Evolutionary conservation across 2,888 invertebrate species (phyloP), one percentile per base, ranked within the genome.

Genomic region (Mongoloraphidia duomilia): DNA sequence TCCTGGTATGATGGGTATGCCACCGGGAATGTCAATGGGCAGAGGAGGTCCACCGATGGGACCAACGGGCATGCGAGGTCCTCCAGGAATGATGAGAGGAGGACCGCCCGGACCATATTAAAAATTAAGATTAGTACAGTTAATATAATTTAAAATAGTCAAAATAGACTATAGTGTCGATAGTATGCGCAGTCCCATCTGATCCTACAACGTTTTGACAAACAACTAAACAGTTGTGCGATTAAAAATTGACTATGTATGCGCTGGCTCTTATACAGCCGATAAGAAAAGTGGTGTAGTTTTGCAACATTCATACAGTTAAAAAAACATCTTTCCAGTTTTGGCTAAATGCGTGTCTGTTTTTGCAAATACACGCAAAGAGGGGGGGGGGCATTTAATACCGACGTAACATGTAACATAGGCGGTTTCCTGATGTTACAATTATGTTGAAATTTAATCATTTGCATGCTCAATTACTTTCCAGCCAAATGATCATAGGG

Each of bases 1-100:
- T n/a, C 83, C 84, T 9, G 81, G 81, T 48, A 76, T 76, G 75
- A 75, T 75, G 74, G 74, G 76, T 41, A 84, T 86, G 81, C 84
- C 85, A 26, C 83, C 84, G 35, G 82, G 82, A 49, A 71, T 75
- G 65, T 72, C 76, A 47, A 79, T 82, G 78, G 75, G 73, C 42
- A 72, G 76, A 59, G 77, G 76, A 47, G 76, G 75, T 41, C 75
- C 74, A 48, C 76, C 74, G 26, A 75, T 74, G 60, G 76, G 75
- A 48, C 76, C 76, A 48, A 76, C 76, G 60, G 75, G 73, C 14
- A 78, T 79, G 73, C 70, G 89, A 54, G 87, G 87, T 3, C 88
- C 87, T 36, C 87, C 87, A 47, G 83, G 82, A 2, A 83, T 84
- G 50, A 84, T 86, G 82, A 80, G 82, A 77, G 70, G 83, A 55